Evolutionary conservation across 2,888 invertebrate species (phyloP), one percentile per base, ranked within the genome.

Genomic region (Drosophila austrosaltans): DNA sequence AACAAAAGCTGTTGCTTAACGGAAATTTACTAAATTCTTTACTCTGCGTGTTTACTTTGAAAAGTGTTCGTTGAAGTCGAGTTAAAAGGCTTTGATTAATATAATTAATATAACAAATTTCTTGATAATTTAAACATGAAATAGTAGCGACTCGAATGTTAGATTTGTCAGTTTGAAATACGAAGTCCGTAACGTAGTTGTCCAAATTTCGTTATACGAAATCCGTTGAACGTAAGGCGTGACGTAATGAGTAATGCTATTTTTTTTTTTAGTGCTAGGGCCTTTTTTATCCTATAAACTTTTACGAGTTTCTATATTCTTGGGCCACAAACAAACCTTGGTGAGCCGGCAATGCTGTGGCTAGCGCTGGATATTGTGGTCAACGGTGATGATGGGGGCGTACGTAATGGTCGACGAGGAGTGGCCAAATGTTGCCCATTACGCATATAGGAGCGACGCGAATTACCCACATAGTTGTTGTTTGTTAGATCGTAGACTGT

Each of bases 361-460:
- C 86, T 90, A 75, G 75, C 74, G 78, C 75, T 80, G 67, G 81
- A 78, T 40, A 80, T 76, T 7, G 91, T 90, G 73, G 92, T 90
- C 86, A 92, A 84, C 70, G 92, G 92, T 66, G 92, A 92, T 74
- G 92, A 92, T 53, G 90, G 81, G 28, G 92, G 91, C 76, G 92
- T 91, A 82, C 92, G 91, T 72, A 92, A 82, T 67, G 92, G 91
- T 76, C 92, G 89, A 80, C 92, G 92, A 59, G 92, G 83, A 59
- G 90, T 85, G 71, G 79, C 89, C 77, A 88, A 76, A 63, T 81
- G 81, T 42, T 80, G 82, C 53, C 82, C 81, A 58, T 83, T 87
- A 75, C 84, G 88, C 70, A 87, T 44, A 74, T 88, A 89, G 53
- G 83, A 83, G 59, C 90, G 91, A 76, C 91, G 89, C 65, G 89